These are phyloP conservation scores for Harpegnathos saltator DNA, from an alignment of 1,140 invertebrate species.

Conservation along the genomic window DNA sequence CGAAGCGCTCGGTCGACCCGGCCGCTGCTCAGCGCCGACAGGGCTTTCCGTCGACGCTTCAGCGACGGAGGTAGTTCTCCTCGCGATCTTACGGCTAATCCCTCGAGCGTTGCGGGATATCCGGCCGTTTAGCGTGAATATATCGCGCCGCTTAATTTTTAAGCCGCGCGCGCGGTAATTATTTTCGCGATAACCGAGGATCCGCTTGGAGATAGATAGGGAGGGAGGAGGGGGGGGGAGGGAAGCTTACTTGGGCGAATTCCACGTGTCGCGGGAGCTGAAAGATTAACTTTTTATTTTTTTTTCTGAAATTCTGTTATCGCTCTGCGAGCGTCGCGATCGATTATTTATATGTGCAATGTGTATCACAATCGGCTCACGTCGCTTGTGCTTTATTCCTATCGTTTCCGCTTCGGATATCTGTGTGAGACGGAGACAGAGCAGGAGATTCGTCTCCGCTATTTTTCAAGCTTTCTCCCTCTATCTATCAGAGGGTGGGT, in stretches of 20 bases:
- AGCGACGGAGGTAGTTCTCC: neutral
- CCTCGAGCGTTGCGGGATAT: slow-evolving; percentile 8
- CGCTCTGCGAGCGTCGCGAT: neutral
- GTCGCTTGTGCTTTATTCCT: neutral
- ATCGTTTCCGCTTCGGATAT: neutral
- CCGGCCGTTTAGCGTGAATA: slow-evolving; percentile 7
- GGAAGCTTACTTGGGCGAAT: slow-evolving; percentile 4
- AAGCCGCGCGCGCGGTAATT: slow-evolving; percentile 4
- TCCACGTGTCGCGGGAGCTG: neutral
- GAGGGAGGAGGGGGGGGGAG: neutral
- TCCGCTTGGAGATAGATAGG: neutral
- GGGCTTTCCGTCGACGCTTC: neutral
- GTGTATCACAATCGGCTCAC: neutral
- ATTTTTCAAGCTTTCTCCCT: neutral
- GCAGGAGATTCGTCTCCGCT: too few relatives aligned
- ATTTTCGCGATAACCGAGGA: neutral
- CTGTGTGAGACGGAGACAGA: too few relatives aligned
- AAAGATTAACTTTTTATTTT: neutral
- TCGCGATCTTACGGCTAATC: slow-evolving; percentile 20
- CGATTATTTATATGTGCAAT: neutral
- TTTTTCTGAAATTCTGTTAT: neutral
- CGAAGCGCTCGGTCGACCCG: slow-evolving; percentile 1
- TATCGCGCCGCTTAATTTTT: slow-evolving; percentile 23
- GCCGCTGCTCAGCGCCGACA: neutral
- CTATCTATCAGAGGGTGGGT: neutral